A percentile compares a stretch with the other conserved stretches of the same genome.
Evolutionary conservation across 2,888 invertebrate genomes (phyloP).

Genomic region (Microplitis deprimator): DNA sequence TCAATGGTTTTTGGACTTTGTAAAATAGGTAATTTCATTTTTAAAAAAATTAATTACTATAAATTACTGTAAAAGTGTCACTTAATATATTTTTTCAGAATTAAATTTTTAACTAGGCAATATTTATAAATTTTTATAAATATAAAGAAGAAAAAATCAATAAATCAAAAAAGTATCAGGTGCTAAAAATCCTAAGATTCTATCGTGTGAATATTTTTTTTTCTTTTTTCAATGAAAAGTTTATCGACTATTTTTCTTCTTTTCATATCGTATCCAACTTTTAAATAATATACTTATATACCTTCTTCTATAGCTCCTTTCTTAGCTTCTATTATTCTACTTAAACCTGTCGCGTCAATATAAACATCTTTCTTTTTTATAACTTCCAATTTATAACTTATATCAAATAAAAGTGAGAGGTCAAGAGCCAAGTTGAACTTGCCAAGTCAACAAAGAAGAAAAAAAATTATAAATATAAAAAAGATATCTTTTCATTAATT

Average conservation of each 20-base stretch:
- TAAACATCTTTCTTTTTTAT: background rate
- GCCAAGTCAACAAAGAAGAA: background rate
- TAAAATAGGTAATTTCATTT: too few relatives aligned
- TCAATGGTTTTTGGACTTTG: too few relatives aligned
- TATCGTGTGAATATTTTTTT: conserved; percentile 28
- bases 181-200: conserved; percentile 24
- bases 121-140: background rate
- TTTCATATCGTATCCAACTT: background rate
- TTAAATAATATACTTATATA: background rate
- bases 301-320: background rate
- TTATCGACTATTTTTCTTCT: background rate
- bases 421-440: background rate
- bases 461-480: background rate
- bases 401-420: background rate
- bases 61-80: background rate
- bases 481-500: background rate
- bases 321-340: background rate
- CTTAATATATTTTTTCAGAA: background rate
- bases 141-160: conserved; percentile 18
- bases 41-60: too few relatives aligned
- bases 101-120: background rate
- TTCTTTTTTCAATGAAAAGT: background rate
- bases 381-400: conserved; percentile 1
- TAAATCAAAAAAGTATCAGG: conserved; percentile 26
- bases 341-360: background rate